Base-by-base conservation (phyloP, 2,113 vertebrate genomes). In the Pyxicephalus adspersus region DNA sequence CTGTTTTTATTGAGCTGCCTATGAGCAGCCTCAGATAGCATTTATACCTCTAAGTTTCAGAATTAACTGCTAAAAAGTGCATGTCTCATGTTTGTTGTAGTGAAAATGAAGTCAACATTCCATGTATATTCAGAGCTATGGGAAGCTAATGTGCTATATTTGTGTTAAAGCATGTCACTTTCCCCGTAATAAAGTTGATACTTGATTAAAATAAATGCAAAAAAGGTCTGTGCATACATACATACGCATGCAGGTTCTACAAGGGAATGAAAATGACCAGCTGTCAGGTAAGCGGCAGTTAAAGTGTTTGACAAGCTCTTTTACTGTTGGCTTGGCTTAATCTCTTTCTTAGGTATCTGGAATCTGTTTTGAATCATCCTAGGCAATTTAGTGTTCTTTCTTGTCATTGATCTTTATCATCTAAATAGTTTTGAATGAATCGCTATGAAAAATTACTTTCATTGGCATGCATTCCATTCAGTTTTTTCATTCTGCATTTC, bases 371-470 rank as follows among this genome's bases (percentile, higher is more conserved):
- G 90, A 91, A 86, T 90, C 90, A 90, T 93, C 92, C 89, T 80
- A 89, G 90, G 93, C 90, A 93, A 93, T 94, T 93, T 90, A 92
- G 91, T 86, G 91, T 90, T 90, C 38, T 55, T 72, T 73, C 88
- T 90, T 91, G 86, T 90, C 90, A 85, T 86, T 90, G 94, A 96
- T 95, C 90, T 87, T 92, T 95, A 92, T 95, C 94, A 90, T 86
- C 87, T 81, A 60, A 88, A 87, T 83, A 89, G 86, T 85, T 86
- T 87, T 83, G 54, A 88, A 86, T 83, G 89, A 86, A 85, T 85
- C 87, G 87, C 85, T 85, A 77, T 87, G 89, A 95, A 90, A 84
- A 91, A 91, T 92, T 87, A 87, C 86, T 87, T 93, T 90, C 88
- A 86, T 87, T 86, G 91, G 91, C 90, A 89, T 86, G 89, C 91